A percentile compares a stretch with the other conserved stretches of the same genome.
Conservation (phyloP, 2,113 vertebrate genomes). For the Macaca nemestrina region DNA sequence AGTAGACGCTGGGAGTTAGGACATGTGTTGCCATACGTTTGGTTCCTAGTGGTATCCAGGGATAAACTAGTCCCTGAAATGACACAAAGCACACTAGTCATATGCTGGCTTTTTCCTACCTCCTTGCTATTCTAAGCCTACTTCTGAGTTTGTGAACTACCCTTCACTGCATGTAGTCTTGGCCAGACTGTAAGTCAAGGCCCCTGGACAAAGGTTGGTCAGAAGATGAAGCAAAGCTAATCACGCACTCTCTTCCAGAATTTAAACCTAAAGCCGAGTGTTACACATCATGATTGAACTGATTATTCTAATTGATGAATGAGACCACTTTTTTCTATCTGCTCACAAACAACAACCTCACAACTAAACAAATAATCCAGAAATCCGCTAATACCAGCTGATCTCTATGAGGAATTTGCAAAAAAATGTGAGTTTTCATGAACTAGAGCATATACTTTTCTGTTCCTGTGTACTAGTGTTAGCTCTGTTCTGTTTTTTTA, state of each 20-base stretch:
- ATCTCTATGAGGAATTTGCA: background rate
- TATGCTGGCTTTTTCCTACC: background rate
- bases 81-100: background rate
- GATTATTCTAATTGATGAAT: background rate
- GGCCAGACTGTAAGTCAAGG: background rate
- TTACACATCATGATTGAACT: background rate
- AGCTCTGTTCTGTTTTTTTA: background rate
- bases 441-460: background rate
- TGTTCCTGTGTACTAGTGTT: background rate
- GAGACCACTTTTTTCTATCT: background rate
- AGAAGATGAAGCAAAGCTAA: background rate
- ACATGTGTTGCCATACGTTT: fast-evolving
- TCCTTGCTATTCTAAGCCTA: background rate
- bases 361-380: background rate
- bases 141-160: background rate
- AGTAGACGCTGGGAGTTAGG: fast-evolving
- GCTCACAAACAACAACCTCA: background rate
- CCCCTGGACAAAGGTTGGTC: background rate
- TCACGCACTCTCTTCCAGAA: background rate
- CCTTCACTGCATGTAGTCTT: background rate
- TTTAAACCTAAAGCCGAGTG: background rate
- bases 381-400: background rate
- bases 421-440: background rate
- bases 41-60: background rate
- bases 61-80: background rate